Conservation (phyloP, 1,140 invertebrate genomes). For the Diachasma alloeum region DNA sequence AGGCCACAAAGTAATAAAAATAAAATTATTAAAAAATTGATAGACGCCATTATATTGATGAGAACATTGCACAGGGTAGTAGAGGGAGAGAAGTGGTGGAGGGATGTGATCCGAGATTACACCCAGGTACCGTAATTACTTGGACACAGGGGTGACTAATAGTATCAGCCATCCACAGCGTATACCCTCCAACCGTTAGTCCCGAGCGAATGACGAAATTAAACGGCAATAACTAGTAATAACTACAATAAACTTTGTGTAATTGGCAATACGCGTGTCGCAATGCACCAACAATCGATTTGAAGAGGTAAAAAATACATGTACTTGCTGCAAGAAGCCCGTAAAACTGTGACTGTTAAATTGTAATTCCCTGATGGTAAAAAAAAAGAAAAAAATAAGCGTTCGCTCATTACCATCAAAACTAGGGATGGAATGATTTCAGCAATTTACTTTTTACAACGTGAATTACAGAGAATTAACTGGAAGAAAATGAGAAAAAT, state of each 20-base stretch:
- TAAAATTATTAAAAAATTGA: background rate
- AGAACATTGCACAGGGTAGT: background rate
- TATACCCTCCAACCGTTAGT: constrained; percentile 17
- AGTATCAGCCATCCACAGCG: constrained; percentile 3
- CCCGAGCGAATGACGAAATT: constrained; percentile 23
- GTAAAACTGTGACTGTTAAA: background rate
- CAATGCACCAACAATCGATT: constrained; percentile 15
- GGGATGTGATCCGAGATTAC: constrained; percentile 34
- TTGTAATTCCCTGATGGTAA: background rate
- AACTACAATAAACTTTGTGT: constrained; percentile 19
- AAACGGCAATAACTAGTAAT: constrained; percentile 24
- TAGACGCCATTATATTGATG: background rate
- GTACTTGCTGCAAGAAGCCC: background rate
- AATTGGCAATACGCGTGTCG: constrained; percentile 14
- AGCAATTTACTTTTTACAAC: background rate
- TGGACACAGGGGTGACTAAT: constrained; percentile 40
- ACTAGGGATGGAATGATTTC: background rate
- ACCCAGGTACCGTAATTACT: constrained; percentile 36
- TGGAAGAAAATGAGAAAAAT: background rate
- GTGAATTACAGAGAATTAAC: background rate
- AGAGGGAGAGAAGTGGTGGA: constrained; percentile 16
- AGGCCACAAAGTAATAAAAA: background rate
- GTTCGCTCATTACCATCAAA: too few species aligned
- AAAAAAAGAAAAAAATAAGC: background rate
- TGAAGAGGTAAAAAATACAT: background rate